Evolutionary conservation across 2,113 vertebrate species (phyloP).

Genomic region (Ctenomys sociabilis): DNA sequence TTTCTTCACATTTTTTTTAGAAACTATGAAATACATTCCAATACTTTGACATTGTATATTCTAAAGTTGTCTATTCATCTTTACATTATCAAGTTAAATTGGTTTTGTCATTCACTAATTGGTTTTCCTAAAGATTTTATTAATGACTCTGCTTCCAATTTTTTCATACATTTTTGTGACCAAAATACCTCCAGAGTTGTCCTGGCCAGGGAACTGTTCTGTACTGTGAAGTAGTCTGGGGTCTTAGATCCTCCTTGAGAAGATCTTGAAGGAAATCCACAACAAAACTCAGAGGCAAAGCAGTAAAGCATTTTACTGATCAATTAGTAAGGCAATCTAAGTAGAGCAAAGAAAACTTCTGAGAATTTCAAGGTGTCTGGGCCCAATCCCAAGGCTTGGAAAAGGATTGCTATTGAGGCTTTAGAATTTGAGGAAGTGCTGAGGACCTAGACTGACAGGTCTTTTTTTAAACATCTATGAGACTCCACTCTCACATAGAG

Average conservation of each 20-base stretch:
- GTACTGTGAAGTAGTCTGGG: neutral
- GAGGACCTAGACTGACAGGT: neutral
- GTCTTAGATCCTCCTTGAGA: neutral
- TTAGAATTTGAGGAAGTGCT: neutral
- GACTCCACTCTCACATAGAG: neutral
- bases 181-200: neutral
- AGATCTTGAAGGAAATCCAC: neutral
- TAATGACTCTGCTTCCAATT: neutral
- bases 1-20: neutral
- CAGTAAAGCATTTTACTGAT: neutral
- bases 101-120: neutral
- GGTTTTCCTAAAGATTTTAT: neutral
- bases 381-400: neutral
- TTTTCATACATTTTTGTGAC: neutral
- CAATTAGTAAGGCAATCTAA: neutral
- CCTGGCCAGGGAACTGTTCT: neutral
- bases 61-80: neutral
- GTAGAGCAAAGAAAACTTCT: neutral
- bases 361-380: neutral
- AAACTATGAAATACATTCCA: neutral
- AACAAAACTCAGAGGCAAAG: neutral
- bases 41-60: neutral
- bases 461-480: neutral
- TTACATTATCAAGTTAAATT: neutral
- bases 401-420: neutral